Percentiles rank a stretch among this genome's conserved stretches.
Conservation (phyloP, 2,888 invertebrate species). For the Suillia variegata region DNA sequence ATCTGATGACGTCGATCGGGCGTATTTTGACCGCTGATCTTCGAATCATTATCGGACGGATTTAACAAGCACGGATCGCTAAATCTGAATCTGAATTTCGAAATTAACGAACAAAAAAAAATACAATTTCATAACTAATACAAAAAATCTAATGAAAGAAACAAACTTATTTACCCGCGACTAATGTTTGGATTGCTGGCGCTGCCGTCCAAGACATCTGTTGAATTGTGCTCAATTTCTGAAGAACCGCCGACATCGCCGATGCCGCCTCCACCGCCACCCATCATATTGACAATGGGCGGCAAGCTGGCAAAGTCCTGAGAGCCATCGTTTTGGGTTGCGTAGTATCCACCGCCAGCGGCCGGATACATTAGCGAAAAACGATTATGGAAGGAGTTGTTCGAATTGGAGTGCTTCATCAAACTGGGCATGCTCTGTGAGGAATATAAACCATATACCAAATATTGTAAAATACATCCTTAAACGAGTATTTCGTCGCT, state of each 20-base stretch:
- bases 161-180: conserved; percentile 49
- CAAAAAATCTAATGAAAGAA: background rate
- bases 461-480: no score
- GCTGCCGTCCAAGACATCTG: conserved; percentile 57
- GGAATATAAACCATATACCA: background rate
- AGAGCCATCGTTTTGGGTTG: conserved; percentile 48
- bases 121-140: background rate
- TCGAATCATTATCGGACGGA: conserved; percentile 60
- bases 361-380: conserved; percentile 50
- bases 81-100: conserved; percentile 52
- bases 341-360: conserved; percentile 36
- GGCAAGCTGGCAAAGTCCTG: conserved; percentile 73
- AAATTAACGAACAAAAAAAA: conserved; percentile 20
- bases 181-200: conserved; percentile 58
- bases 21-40: conserved; percentile 57
- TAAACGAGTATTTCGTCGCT: no score
- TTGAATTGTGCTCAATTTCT: conserved; percentile 55
- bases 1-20: conserved; percentile 50
- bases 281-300: conserved; percentile 67
- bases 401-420: conserved; percentile 45
- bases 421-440: conserved; percentile 42
- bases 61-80: conserved; percentile 60
- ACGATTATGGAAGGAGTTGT: conserved; percentile 44
- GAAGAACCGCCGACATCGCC: conserved; percentile 35
- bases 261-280: conserved; percentile 27